Evolutionary conservation across 2,797 vertebrate species (phyloP).

Genomic region (Thripadectes ignobilis): DNA sequence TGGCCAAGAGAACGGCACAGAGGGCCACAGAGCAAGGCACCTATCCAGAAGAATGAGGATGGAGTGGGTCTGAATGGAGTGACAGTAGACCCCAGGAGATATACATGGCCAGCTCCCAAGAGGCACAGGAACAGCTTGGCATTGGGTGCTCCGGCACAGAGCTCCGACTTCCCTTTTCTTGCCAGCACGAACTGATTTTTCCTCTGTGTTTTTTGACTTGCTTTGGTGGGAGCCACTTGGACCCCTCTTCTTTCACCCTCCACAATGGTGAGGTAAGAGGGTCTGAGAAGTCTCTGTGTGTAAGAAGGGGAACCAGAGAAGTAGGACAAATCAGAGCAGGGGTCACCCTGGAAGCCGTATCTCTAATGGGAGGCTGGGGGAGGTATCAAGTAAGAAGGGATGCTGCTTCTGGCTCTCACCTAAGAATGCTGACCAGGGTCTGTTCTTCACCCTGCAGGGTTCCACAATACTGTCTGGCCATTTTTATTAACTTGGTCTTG

Average conservation of each 20-base stretch:
- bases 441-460: not conserved
- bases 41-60: not conserved
- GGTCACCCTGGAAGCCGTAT: not conserved
- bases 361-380: not conserved
- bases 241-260: not conserved
- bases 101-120: constrained; percentile 48
- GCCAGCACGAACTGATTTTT: not conserved
- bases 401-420: not conserved
- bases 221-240: not conserved
- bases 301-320: not conserved
- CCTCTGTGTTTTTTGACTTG: not conserved
- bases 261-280: constrained; percentile 69
- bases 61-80: not conserved
- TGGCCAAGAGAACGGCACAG: not conserved
- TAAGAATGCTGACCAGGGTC: not conserved
- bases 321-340: not conserved
- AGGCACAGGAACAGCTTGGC: not conserved
- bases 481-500: not conserved
- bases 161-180: constrained; percentile 42
- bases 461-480: not conserved
- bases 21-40: not conserved
- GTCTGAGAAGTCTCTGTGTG: not conserved
- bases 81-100: not conserved
- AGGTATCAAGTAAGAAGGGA: not conserved
- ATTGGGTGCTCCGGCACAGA: not conserved